phyloP scores from a whole-genome alignment of 2,888 invertebrate species.

The Leptogaster cylindrica region DNA sequence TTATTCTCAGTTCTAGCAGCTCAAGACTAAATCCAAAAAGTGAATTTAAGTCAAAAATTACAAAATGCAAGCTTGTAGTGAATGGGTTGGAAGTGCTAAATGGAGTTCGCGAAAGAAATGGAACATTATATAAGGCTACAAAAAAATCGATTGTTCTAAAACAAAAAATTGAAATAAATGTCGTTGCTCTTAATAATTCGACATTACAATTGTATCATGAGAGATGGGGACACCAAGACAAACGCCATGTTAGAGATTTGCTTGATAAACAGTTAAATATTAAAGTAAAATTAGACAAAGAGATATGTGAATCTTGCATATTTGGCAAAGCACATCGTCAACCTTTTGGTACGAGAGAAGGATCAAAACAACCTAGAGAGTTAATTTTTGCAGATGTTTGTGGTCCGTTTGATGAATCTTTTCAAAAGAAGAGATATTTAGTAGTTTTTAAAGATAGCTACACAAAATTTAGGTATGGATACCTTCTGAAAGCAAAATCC shows the following conservation, averaged over 20 bases:
- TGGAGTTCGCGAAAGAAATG: slow-evolving; percentile 26
- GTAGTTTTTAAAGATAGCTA: slow-evolving; percentile 32
- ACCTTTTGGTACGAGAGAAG: not conserved
- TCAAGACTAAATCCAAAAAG: slow-evolving; percentile 45
- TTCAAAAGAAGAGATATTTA: slow-evolving; percentile 32
- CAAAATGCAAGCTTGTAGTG: slow-evolving; percentile 47
- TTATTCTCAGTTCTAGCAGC: slow-evolving; percentile 50
- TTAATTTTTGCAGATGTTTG: slow-evolving; percentile 23
- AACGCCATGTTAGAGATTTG: slow-evolving; percentile 30
- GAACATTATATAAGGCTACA: slow-evolving; percentile 47
- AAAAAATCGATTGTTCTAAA: slow-evolving; percentile 47
- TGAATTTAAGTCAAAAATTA: slow-evolving; percentile 42
- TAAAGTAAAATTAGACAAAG: not conserved
- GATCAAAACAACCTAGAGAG: not conserved
- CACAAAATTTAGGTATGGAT: slow-evolving; percentile 44
- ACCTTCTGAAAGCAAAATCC: slow-evolving; percentile 32
- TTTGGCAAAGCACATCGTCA: slow-evolving; percentile 3
- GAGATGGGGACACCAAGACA: slow-evolving; percentile 39
- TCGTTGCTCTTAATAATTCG: slow-evolving; percentile 4
- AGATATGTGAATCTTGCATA: not conserved
- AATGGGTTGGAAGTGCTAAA: slow-evolving; percentile 33
- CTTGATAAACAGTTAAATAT: slow-evolving; percentile 12
- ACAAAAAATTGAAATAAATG: slow-evolving; percentile 41
- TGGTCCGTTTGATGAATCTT: slow-evolving; percentile 38
- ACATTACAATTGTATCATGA: slow-evolving; percentile 39